Evolutionary conservation across 2,797 vertebrate species (phyloP).

Genomic region (Microchirus variegatus): DNA sequence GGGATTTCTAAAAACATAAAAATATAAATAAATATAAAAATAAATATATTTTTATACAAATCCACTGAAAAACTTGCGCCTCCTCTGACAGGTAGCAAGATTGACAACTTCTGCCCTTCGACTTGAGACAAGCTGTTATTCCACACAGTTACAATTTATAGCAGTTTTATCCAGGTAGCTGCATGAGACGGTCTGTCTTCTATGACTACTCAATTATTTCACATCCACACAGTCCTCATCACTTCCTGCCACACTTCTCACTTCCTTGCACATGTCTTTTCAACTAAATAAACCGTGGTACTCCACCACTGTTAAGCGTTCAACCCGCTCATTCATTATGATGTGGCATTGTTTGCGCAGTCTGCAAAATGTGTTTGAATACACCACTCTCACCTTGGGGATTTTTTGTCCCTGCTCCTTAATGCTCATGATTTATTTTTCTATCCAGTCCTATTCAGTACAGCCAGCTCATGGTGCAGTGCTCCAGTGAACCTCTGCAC

Average conservation of each 20-base stretch:
- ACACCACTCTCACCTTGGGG: slow-evolving; percentile 45
- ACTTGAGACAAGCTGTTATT: neutral
- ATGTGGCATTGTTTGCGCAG: slow-evolving; percentile 50
- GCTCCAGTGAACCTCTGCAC: slow-evolving; percentile 52
- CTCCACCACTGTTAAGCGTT: slow-evolving; percentile 12
- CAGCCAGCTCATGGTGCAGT: slow-evolving; percentile 54
- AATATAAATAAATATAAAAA: too few species aligned
- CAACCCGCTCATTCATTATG: slow-evolving; percentile 30
- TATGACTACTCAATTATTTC: neutral
- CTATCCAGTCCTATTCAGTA: slow-evolving; percentile 53
- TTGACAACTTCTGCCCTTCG: slow-evolving; percentile 1
- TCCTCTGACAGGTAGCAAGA: slow-evolving; percentile 11
- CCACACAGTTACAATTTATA: neutral
- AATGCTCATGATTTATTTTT: slow-evolving; percentile 73
- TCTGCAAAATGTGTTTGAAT: slow-evolving; percentile 50
- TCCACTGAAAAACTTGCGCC: too few species aligned
- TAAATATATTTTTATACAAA: too few species aligned
- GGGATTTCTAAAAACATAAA: slow-evolving; percentile 1
- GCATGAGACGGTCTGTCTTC: neutral
- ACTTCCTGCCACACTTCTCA: slow-evolving; percentile 2
- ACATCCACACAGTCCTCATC: neutral
- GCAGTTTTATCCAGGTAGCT: neutral
- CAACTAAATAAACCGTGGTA: slow-evolving; percentile 8
- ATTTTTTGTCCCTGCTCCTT: slow-evolving; percentile 55
- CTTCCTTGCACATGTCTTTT: neutral